A percentile compares a stretch with the other conserved stretches of the same genome.
These are phyloP conservation scores for Lepas anatifera DNA, from an alignment of 2,888 invertebrate genomes.

Conservation along the genomic window DNA sequence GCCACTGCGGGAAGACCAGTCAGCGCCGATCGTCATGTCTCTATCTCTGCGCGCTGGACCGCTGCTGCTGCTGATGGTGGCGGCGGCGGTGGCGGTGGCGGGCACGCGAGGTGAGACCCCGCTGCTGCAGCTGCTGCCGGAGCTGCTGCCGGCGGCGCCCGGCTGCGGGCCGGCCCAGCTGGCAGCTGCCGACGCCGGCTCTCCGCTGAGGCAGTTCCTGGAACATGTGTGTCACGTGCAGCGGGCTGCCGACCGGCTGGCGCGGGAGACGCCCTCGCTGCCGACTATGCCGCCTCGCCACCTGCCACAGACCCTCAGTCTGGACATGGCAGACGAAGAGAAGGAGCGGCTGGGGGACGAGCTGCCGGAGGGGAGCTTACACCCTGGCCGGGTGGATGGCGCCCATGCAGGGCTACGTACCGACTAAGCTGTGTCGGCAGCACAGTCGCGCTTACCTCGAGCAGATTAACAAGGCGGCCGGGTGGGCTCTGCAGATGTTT, in stretches of 20 bases:
- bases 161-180: background rate
- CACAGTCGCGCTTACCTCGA: background rate
- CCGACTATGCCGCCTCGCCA: background rate
- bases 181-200: background rate
- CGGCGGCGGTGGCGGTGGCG: slow-evolving; percentile 53
- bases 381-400: background rate
- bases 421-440: background rate
- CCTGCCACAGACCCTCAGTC: background rate
- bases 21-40: too few relatives aligned
- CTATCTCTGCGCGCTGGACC: too few relatives aligned
- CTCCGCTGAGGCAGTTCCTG: background rate
- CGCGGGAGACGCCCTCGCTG: background rate
- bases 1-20: too few relatives aligned
- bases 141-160: background rate
- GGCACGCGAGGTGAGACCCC: slow-evolving; percentile 57
- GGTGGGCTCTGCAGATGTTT: background rate
- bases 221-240: background rate
- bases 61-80: too few relatives aligned
- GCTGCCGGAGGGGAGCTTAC: too few relatives aligned
- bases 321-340: background rate
- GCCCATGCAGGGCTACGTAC: background rate
- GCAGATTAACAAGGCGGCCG: background rate
- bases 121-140: background rate
- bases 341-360: background rate
- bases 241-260: background rate